Conservation (phyloP, 1,140 invertebrate species). For the Leptestheria dahalacensis region DNA sequence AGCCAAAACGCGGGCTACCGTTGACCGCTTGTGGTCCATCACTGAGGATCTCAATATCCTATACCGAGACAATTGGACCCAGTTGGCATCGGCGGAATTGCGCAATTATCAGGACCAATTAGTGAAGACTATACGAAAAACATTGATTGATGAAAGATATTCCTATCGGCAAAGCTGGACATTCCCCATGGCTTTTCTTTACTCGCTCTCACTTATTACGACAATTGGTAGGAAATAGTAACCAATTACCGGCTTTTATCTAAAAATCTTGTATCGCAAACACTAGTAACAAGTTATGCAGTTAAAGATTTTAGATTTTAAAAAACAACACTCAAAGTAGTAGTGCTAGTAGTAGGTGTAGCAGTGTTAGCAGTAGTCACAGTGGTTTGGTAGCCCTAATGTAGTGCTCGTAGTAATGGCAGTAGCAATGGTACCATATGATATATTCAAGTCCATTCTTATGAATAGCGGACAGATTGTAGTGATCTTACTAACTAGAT, state of each 20-base stretch:
- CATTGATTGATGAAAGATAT: slow-evolving; percentile 29
- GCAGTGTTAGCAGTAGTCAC: neutral
- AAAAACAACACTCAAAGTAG: neutral
- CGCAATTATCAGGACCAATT: slow-evolving; percentile 33
- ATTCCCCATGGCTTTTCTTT: slow-evolving; percentile 40
- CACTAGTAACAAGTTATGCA: neutral
- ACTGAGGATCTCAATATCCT: slow-evolving; percentile 40
- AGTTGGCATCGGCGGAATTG: slow-evolving; percentile 29
- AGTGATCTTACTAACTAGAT: neutral
- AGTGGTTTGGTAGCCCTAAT: neutral
- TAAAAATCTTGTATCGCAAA: too few relatives aligned
- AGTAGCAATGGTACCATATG: neutral
- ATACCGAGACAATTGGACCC: slow-evolving; percentile 41
- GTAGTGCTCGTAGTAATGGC: neutral
- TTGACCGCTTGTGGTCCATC: slow-evolving; percentile 34
- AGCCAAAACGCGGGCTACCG: slow-evolving; percentile 11
- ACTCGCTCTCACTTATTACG: slow-evolving; percentile 43
- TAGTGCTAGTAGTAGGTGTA: neutral
- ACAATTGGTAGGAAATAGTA: slow-evolving; percentile 35
- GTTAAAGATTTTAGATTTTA: neutral
- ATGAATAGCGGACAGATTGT: neutral
- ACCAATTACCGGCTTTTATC: neutral
- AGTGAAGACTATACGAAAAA: slow-evolving; percentile 23
- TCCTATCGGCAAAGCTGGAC: slow-evolving; percentile 18
- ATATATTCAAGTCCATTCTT: neutral